Evolutionary conservation across 2,888 invertebrate species (phyloP), one percentile per base, ranked within the genome.

Genomic region (Lasioglossum villosulum): DNA sequence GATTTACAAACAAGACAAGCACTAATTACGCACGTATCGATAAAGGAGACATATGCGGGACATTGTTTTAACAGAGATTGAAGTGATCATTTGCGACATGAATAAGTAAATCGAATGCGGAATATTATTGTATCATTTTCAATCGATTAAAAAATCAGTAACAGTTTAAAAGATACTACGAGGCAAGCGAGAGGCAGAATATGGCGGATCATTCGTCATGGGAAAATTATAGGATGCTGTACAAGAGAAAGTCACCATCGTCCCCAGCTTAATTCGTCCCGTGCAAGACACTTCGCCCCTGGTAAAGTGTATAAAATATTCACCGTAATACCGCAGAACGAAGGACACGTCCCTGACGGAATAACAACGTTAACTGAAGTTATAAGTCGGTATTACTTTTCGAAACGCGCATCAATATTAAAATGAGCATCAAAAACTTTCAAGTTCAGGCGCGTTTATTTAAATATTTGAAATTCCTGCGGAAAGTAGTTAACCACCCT

Each of bases 161-260:
- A 16, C 45, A 14, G 45, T 45, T 45, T 16, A 4, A 45, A 45
- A 1, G 74, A 77, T 48, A 90, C 86, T 59, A 86, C 75, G 37
- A 87, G 87, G 73, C 92, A 93, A 27, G 78, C 86, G 75, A 92
- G 80, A 75, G 88, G 75, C 90, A 88, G 37, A 19, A 66, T 16
- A 66, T 30, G 76, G 91, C n/a, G 92, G 92, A 85, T 92, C 93
- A 77, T 89, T 89, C 59, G 91, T 87, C 70, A 91, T 82, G 23
- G 90, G 86, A 71, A 93, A 84, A 78, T 90, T 90, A 88, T 92
- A 92, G 63, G 90, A 91, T 70, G 86, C 82, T 82, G 92, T 93
- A 88, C 93, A 93, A 37, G 86, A 80, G 66, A 93, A 84, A 72
- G 76, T 84, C 73, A 93, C 93, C 42, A 83, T 86, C 27, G 92